A percentile compares a stretch with the other conserved stretches of the same genome.
Evolutionary conservation across 37 sponge, comb jelly and placozoan genomes (phyloP).

Genomic region (Mnemiopsis leidyi): DNA sequence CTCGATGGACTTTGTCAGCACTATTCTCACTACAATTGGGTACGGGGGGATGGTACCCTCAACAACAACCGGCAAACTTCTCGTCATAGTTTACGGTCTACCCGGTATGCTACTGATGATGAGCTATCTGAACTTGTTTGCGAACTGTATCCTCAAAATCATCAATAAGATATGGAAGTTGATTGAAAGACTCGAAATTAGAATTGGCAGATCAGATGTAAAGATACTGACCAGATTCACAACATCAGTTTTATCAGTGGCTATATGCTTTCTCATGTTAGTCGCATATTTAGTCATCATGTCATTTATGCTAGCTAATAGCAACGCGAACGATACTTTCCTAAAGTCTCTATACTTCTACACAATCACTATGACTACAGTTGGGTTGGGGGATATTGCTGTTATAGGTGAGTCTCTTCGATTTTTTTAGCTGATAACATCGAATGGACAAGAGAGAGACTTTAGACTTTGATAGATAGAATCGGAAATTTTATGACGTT

Average conservation of each 20-base stretch:
- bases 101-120: constrained; percentile 27
- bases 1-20: not conserved
- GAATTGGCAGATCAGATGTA: not conserved
- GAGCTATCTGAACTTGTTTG: not conserved
- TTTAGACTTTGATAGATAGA: too few species aligned
- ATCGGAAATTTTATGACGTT: too few species aligned
- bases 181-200: too few species aligned
- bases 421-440: too few species aligned
- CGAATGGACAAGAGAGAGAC: too few species aligned
- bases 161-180: too few species aligned
- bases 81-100: not conserved
- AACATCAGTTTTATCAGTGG: not conserved
- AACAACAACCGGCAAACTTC: not conserved
- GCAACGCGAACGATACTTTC: not conserved
- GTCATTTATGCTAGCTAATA: not conserved
- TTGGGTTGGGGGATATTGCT: constrained; percentile 8
- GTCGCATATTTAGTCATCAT: not conserved
- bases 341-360: constrained; percentile 33
- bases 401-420: not conserved
- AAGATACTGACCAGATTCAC: not conserved
- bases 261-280: not conserved
- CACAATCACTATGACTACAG: constrained; percentile 39
- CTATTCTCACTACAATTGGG: not conserved
- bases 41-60: not conserved
- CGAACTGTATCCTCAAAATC: not conserved